These are phyloP conservation scores for Lepidonotus clava DNA, from an alignment of 2,888 invertebrate genomes.

Conservation along the genomic window DNA sequence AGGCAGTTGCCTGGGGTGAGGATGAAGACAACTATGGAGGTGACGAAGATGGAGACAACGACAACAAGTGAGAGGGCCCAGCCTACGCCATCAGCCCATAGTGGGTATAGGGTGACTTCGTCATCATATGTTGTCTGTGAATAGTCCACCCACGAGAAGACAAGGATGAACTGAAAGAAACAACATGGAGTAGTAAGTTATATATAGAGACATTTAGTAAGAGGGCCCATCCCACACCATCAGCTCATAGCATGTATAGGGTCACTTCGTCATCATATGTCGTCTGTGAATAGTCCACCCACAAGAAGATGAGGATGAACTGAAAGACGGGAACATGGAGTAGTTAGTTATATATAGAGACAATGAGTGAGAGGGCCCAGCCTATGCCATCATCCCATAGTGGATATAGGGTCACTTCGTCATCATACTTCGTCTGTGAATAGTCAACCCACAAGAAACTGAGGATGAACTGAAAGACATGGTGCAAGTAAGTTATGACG, in stretches of 20 bases:
- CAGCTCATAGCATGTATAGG: constrained; percentile 59
- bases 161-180: constrained; percentile 80
- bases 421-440: neutral
- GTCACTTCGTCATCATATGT: neutral
- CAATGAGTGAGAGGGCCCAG: constrained; percentile 72
- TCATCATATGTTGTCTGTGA: neutral
- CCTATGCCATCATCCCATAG: constrained; percentile 65
- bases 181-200: too few species aligned
- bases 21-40: constrained; percentile 66
- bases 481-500: too few species aligned
- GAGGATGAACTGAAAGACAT: constrained; percentile 82
- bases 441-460: constrained; percentile 75
- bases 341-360: neutral
- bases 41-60: constrained; percentile 70
- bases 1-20: constrained; percentile 63
- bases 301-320: constrained; percentile 82
- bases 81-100: constrained; percentile 66
- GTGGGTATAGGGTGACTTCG: constrained; percentile 52
- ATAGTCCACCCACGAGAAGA: constrained; percentile 75
- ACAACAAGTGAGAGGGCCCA: constrained; percentile 77
- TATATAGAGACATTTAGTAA: constrained; percentile 72
- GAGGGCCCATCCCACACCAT: constrained; percentile 75
- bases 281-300: constrained; percentile 68
- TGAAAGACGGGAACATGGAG: constrained; percentile 70
- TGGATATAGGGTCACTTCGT: constrained; percentile 52